Evolutionary conservation across 2,888 invertebrate species (phyloP), one percentile per base, ranked within the genome.

Genomic region (Aphodius granarius): DNA sequence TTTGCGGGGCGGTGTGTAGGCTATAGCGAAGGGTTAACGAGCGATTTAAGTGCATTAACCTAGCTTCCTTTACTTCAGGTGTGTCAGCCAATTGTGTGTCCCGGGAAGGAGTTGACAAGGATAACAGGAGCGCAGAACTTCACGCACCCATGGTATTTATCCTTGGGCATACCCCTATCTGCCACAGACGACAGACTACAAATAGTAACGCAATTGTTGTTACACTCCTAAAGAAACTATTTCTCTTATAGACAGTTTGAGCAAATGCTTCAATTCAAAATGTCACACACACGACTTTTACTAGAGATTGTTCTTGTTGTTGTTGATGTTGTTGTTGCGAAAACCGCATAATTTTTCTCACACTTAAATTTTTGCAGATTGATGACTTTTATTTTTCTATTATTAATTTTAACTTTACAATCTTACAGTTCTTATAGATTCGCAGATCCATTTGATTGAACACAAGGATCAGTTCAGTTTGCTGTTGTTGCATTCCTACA

Each of bases 21-120:
- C 85, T 86, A 85, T 43, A 43, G 43, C 43, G 85, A 85, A 86
- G 84, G 85, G 83, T 86, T 85, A 85, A 85, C 84, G 85, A 85
- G 83, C 83, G 84, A 83, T 86, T 85, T 86, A 84, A 86, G 84
- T 85, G 77, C 79, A 84, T 84, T 89, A 89, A 88, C 88, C 86
- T 86, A 86, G 87, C 86, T 88, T 89, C 88, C 88, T 88, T 88
- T 89, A 88, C 88, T 88, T 86, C 88, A 89, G 89, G 89, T 89
- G 89, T 89, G 87, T 85, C 86, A 85, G 84, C 86, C 85, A 85
- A 43, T 43, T 84, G 68, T 68, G 22, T 84, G 83, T 72, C 78
- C 79, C 80, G 79, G 77, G 68, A 22, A 21, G 68, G 68, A 77
- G 80, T 80, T 77, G 80, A 78, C 75, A 78, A 78, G 77, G 77